Evolutionary conservation across 2,797 vertebrate species (phyloP).

Genomic region (Melanotaenia nigrans): DNA sequence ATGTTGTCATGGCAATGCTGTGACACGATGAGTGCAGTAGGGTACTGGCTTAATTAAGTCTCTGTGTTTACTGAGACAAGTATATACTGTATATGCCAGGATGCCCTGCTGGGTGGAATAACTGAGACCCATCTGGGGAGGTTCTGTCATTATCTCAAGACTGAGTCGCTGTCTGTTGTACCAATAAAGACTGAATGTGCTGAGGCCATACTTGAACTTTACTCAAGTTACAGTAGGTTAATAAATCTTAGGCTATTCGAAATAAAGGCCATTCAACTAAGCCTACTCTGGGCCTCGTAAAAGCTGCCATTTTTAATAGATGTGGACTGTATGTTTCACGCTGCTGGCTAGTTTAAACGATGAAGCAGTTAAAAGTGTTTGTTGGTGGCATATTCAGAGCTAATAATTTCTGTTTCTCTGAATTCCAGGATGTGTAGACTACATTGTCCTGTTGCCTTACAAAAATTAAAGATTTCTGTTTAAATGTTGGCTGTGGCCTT

Average conservation of each 20-base stretch:
- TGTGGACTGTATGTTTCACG: not conserved
- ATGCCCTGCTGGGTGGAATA: not conserved
- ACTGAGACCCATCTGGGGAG: not conserved
- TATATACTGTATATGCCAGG: not conserved
- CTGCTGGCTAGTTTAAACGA: slow-evolving; percentile 18
- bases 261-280: not conserved
- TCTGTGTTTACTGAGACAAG: not conserved
- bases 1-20: not conserved
- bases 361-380: slow-evolving; percentile 9
- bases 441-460: not conserved
- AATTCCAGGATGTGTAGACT: slow-evolving; percentile 16
- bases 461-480: not conserved
- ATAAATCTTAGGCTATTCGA: not conserved
- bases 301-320: not conserved
- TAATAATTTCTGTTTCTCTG: not conserved
- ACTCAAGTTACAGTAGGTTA: not conserved
- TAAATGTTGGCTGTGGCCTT: not conserved
- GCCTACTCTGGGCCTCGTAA: not conserved
- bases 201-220: slow-evolving; percentile 4
- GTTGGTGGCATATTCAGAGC: slow-evolving; percentile 21
- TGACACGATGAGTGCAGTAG: not conserved
- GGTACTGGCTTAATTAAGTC: not conserved
- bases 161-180: not conserved
- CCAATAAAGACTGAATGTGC: not conserved
- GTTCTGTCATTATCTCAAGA: not conserved